Percentiles rank a stretch among this genome's conserved stretches.
Conservation (phyloP, 1,140 invertebrate species). For the Saccostrea echinata region DNA sequence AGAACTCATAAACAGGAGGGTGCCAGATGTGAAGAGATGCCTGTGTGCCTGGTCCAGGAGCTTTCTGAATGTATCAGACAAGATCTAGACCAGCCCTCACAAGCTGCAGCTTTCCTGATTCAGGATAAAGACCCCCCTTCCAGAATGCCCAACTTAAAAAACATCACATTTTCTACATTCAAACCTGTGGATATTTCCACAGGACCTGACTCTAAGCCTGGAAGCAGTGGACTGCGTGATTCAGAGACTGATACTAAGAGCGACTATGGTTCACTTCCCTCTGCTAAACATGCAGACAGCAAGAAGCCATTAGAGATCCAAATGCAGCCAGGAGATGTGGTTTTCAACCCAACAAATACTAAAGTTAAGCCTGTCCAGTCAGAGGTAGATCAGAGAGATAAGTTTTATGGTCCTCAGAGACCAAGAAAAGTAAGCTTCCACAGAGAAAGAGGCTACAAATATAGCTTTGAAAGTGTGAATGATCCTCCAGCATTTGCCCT, state of each 20-base stretch:
- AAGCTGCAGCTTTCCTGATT: conserved; percentile 67
- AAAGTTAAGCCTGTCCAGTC: conserved; percentile 19
- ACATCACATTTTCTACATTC: conserved; percentile 64
- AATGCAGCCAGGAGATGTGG: conserved; percentile 37
- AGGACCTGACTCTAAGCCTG: conserved; percentile 38
- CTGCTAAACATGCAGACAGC: conserved; percentile 45
- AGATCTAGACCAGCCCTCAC: conserved; percentile 65
- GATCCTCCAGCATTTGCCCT: conserved; percentile 52
- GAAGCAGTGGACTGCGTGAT: conserved; percentile 36
- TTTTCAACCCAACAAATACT: conserved; percentile 52
- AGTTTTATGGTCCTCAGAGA: conserved; percentile 11
- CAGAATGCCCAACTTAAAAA: conserved; percentile 47
- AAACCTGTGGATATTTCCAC: conserved; percentile 58
- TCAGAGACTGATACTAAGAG: conserved; percentile 49
- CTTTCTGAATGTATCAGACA: background rate
- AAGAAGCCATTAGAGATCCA: conserved; percentile 35
- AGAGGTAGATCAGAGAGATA: background rate
- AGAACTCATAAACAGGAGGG: background rate
- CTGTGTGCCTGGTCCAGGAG: background rate
- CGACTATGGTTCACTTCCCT: conserved; percentile 52
- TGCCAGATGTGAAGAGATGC: background rate
- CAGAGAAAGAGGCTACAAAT: conserved; percentile 53
- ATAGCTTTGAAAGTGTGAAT: conserved; percentile 60
- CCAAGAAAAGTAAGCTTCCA: conserved; percentile 50
- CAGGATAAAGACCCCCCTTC: conserved; percentile 55